Conservation (phyloP, 1,140 invertebrate species). For the Lineus longissimus region DNA sequence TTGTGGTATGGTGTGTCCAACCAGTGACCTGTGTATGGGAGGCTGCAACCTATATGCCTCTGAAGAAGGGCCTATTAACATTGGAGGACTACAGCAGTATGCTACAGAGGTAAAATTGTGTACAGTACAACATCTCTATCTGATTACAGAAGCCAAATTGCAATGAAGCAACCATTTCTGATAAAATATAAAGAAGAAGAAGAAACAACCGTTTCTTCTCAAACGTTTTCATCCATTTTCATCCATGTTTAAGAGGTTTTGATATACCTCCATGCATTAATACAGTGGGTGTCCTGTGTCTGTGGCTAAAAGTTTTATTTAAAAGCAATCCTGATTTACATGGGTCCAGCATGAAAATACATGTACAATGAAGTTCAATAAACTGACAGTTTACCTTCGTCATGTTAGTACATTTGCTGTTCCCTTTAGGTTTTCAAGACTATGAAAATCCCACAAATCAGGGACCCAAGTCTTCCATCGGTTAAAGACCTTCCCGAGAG, state of each 20-base stretch:
- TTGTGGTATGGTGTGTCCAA: conserved; percentile 99
- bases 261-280: too few species aligned
- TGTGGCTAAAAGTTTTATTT: too few species aligned
- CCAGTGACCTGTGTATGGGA: conserved; percentile 95
- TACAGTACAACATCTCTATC: background rate
- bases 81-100: conserved; percentile 96
- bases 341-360: too few species aligned
- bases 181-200: conserved; percentile 7
- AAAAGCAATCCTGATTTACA: too few species aligned
- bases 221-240: too few species aligned
- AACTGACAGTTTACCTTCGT: too few species aligned
- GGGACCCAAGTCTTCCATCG: conserved; percentile 63
- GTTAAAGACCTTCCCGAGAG: conserved; percentile 56
- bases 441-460: conserved; percentile 85
- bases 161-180: background rate
- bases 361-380: too few species aligned
- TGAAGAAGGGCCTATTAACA: conserved; percentile 97
- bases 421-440: conserved; percentile 81
- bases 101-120: conserved; percentile 80
- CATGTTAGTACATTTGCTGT: too few species aligned
- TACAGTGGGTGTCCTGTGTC: too few species aligned
- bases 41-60: conserved; percentile 92
- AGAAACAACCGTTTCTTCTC: too few species aligned
- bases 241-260: too few species aligned
- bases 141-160: background rate